Conservation (phyloP, 2,797 vertebrate species). For the Myotis planiceps region DNA sequence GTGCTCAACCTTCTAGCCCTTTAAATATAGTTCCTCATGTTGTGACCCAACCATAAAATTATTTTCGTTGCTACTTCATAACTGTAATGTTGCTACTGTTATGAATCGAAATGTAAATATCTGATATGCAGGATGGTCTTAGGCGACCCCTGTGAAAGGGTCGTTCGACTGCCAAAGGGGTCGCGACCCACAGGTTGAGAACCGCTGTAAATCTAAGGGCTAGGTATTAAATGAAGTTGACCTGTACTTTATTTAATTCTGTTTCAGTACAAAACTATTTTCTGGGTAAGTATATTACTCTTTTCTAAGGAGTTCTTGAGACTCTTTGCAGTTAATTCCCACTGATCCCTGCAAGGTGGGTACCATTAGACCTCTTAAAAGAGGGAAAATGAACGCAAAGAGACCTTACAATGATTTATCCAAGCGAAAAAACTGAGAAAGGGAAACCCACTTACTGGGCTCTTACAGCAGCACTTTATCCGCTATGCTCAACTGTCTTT, state of each 20-base stretch:
- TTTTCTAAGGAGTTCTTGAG: not conserved
- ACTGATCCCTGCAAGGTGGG: not conserved
- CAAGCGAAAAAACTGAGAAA: not conserved
- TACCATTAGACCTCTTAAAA: not conserved
- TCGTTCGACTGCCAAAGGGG: too few species aligned
- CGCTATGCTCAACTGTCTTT: not conserved
- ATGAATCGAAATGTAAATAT: too few species aligned
- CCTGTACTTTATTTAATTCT: not conserved
- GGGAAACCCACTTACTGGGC: not conserved
- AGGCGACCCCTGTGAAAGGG: too few species aligned
- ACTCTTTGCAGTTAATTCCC: not conserved
- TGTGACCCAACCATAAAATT: too few species aligned
- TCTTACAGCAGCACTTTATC: not conserved
- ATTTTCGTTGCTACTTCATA: too few species aligned
- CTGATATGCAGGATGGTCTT: too few species aligned
- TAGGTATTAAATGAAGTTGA: not conserved
- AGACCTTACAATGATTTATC: not conserved
- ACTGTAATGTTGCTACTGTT: too few species aligned
- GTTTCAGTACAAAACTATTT: not conserved
- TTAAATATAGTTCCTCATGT: too few species aligned
- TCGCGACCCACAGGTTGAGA: too few species aligned
- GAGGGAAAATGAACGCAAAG: not conserved
- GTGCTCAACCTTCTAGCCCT: too few species aligned
- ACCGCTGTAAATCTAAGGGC: not conserved
- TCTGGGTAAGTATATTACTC: not conserved